Base-by-base conservation (phyloP, 2,797 vertebrate species). In the Acropternis orthonyx region DNA sequence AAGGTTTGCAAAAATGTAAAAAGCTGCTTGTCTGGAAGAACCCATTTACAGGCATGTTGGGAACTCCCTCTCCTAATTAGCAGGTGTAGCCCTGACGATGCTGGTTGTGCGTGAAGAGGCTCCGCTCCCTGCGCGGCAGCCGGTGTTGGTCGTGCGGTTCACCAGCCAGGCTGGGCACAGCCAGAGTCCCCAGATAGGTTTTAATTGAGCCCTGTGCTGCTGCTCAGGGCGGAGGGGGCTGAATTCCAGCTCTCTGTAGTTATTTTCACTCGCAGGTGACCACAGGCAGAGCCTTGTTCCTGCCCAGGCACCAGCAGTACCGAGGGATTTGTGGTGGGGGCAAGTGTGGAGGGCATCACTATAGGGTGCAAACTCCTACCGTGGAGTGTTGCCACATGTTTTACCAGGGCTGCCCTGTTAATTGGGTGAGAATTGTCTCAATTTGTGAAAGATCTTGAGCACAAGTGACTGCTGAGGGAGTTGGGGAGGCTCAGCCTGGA, bases 1-100 rank as follows among this genome's bases (percentile, higher is more conserved):
- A 63, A 62, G 83, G 54, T 63, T 67, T 55, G 36, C 39, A 26
- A 43, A 85, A 90, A 74, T 39, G n/a, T 63, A 1, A 24, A 62
- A 88, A 93, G 95, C 78, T 71, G 76, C 83, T 86, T 19, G 73
- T 55, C 44, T 75, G 80, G 92, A 56, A 78, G 76, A 49, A 20
- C 32, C 41, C 66, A 30, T 68, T 68, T 51, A 36, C 8, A 52
- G 96, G 92, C 41, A 49, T 46, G 88, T 3, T 51, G 86, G 91
- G 71, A 94, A 95, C 95, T 92, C 95, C 95, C 93, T 95, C n/a
- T 43, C 12, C 32, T 96, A 94, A 97, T 97, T 54, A 89, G 62
- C 74, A 51, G 95, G 95, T 94, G 95, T 68, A 52, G 75, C 56
- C 89, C 72, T 7, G 21, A 14, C 62, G 86, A 6, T 63, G 85